A percentile compares a stretch with the other conserved stretches of the same genome.
These are phyloP conservation scores for Lampris incognitus DNA, from an alignment of 2,113 vertebrate genomes.

Conservation along the genomic window DNA sequence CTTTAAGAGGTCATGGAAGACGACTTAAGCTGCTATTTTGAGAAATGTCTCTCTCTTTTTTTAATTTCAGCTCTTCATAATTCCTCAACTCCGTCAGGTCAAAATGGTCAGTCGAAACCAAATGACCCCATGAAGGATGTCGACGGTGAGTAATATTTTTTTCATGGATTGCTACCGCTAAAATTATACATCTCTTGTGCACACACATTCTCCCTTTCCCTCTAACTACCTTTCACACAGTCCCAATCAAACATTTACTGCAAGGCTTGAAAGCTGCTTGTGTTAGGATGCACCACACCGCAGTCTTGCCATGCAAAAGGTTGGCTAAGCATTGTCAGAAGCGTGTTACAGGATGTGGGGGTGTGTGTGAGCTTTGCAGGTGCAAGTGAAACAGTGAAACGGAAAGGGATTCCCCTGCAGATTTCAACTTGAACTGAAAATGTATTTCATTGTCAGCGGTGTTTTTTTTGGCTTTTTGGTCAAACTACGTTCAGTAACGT, in stretches of 20 bases:
- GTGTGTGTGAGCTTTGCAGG: slow-evolving; percentile 59
- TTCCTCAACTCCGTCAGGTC: not conserved
- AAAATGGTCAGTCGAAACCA: not conserved
- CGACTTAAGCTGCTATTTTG: too few species aligned
- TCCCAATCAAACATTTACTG: not conserved
- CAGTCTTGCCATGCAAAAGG: too few species aligned
- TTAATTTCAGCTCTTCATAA: slow-evolving; percentile 43
- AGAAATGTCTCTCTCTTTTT: not conserved
- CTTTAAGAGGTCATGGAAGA: too few species aligned
- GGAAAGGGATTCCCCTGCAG: slow-evolving; percentile 7
- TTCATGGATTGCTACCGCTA: too few species aligned
- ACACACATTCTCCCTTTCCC: too few species aligned
- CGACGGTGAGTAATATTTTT: slow-evolving; percentile 35
- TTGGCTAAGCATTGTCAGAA: not conserved
- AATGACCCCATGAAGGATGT: not conserved
- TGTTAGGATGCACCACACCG: not conserved
- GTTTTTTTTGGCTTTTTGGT: not conserved
- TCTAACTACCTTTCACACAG: not conserved
- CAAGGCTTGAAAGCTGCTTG: slow-evolving; percentile 18
- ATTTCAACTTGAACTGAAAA: not conserved
- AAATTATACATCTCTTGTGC: too few species aligned
- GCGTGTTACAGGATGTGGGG: slow-evolving; percentile 76
- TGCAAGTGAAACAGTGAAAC: slow-evolving; percentile 44
- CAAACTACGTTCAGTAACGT: not conserved
- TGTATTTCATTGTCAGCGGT: not conserved